Evolutionary conservation across 2,113 vertebrate genomes (phyloP).

Genomic region (Hippocampus mohnikei): DNA sequence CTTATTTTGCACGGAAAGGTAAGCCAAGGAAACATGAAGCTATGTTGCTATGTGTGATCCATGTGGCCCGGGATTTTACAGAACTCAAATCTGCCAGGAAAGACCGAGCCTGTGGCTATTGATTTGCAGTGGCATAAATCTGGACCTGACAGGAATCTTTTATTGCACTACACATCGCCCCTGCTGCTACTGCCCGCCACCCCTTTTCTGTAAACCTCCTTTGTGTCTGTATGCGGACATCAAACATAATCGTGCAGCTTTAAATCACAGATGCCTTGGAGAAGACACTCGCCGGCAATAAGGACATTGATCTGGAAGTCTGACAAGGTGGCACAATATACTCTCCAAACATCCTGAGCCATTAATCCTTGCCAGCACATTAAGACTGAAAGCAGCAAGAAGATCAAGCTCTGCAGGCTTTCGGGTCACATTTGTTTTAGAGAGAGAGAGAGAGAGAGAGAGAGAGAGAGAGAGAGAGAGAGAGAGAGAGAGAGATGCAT

Average conservation of each 20-base stretch:
- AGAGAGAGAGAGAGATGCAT: not conserved
- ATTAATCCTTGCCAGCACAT: slow-evolving; percentile 26
- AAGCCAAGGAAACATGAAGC: slow-evolving; percentile 23
- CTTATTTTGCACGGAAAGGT: slow-evolving; percentile 20
- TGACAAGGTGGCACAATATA: slow-evolving; percentile 23
- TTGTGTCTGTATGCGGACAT: slow-evolving; percentile 25
- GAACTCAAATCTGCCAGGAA: slow-evolving; percentile 5
- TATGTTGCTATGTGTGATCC: slow-evolving; percentile 46
- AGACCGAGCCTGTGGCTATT: slow-evolving; percentile 34
- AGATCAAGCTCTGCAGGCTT: slow-evolving; percentile 16
- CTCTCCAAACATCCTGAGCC: slow-evolving; percentile 23
- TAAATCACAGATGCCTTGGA: slow-evolving; percentile 26
- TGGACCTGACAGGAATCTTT: slow-evolving; percentile 16
- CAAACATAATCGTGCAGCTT: slow-evolving; percentile 20
- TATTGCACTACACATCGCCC: too few relatives aligned
- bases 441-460: not conserved
- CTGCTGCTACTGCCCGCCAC: slow-evolving; percentile 7
- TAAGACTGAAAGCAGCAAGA: slow-evolving; percentile 21
- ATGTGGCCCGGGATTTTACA: slow-evolving; percentile 13
- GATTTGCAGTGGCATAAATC: slow-evolving; percentile 36
- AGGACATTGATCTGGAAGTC: slow-evolving; percentile 26
- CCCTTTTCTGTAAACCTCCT: slow-evolving; percentile 14
- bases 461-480: not conserved
- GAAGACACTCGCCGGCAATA: slow-evolving; percentile 21
- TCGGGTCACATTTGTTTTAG: slow-evolving; percentile 20